Base-by-base conservation (phyloP, 2,113 vertebrate species). In the Leucopternis melanops region DNA sequence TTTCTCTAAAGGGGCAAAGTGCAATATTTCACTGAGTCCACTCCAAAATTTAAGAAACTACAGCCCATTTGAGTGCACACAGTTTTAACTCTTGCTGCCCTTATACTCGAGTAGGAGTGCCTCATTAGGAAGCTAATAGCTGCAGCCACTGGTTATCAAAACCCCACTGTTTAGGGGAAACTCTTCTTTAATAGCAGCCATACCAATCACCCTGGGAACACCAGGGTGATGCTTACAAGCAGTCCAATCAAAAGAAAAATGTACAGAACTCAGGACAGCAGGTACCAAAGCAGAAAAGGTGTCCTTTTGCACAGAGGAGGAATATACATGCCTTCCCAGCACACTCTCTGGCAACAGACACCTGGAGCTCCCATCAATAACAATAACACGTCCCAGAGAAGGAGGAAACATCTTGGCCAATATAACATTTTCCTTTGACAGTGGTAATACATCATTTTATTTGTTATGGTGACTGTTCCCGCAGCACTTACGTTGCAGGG, bases 381-480 rank as follows among this genome's bases (percentile, higher is more conserved):
- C 71, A 86, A 62, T 75, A 71, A 67, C 11, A 15, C 25, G 11
- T 42, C 73, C 72, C 61, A 91, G 5, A 69, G 77, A 92, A 92
- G 36, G 29, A 62, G 88, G 81, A 96, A 91, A 65, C 31, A 42
- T 86, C 79, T 71, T 63, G 69, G 69, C 50, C 47, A 49, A 42
- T 65, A 45, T 27, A 89, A 85, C 12, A 65, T 90, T 92, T 94
- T 72, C 36, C 40, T 87, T 55, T 92, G 96, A 89, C 91, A 91
- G 54, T 18, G 10, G 83, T 42, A 94, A 85, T 89, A 22, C 27
- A 94, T 91, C 40, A 87, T 87, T 54, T 78, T 75, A 66, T 84
- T 87, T 73, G 57, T 58, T 62, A 62, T 12, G 27, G 86, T 11
- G 26, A 86, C 67, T 72, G 40, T 45, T 91, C 17, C 81, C 86